A percentile compares a stretch with the other conserved stretches of the same genome.
Conservation (phyloP, 2,888 invertebrate genomes). For the Schizaphis graminum region DNA sequence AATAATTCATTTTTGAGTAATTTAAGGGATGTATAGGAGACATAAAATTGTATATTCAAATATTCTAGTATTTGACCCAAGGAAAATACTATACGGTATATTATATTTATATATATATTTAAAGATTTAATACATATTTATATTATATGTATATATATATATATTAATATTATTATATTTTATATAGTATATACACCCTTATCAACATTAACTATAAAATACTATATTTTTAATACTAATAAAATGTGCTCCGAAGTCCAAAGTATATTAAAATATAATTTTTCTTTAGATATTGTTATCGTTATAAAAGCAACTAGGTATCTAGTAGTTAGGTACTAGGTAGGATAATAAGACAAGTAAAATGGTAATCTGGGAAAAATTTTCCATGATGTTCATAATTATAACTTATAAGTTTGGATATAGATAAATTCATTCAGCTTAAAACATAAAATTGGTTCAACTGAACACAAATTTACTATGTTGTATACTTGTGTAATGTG, state of each 20-base stretch:
- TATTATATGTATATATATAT: background rate
- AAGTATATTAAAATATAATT: background rate
- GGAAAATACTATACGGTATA: background rate
- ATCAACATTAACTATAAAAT: background rate
- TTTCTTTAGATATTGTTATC: background rate
- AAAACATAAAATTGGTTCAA: too few relatives aligned
- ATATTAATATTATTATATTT: background rate
- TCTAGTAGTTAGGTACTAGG: too few relatives aligned
- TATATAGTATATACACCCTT: background rate
- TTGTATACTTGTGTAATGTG: too few relatives aligned
- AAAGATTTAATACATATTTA: too few relatives aligned
- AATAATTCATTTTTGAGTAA: constrained; percentile 3
- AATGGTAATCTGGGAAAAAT: too few relatives aligned
- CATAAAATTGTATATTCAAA: background rate
- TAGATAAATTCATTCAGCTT: too few relatives aligned
- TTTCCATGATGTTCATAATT: too few relatives aligned
- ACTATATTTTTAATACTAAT: background rate
- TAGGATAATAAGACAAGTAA: too few relatives aligned
- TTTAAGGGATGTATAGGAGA: background rate
- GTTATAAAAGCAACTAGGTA: too few relatives aligned
- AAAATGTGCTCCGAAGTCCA: background rate
- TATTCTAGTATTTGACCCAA: background rate
- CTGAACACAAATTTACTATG: too few relatives aligned
- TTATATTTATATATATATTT: background rate
- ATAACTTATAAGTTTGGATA: too few relatives aligned